phyloP scores from a whole-genome alignment of 2,797 vertebrate species.

The Schizopygopsis pylzovi region DNA sequence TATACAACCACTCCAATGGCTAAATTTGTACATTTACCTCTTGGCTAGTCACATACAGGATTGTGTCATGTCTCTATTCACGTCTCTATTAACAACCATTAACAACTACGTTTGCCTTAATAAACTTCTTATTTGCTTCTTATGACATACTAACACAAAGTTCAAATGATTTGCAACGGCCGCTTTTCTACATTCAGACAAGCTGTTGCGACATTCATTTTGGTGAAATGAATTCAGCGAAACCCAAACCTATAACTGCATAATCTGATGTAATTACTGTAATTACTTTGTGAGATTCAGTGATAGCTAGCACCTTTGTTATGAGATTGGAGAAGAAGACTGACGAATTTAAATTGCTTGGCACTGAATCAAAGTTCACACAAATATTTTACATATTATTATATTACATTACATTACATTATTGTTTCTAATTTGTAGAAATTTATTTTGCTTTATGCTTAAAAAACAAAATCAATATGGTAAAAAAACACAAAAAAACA shows the following conservation, averaged over 20 bases:
- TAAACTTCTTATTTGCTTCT: not conserved
- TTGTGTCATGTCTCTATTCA: not conserved
- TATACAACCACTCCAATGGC: slow-evolving; percentile 39
- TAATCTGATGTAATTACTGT: slow-evolving; percentile 61
- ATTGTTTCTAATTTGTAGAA: too few species aligned
- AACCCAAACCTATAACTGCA: slow-evolving; percentile 51
- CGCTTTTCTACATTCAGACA: not conserved
- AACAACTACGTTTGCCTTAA: not conserved
- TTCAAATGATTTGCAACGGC: not conserved
- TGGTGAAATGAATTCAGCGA: slow-evolving; percentile 50
- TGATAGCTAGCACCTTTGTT: slow-evolving; percentile 29
- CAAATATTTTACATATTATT: not conserved
- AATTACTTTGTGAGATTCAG: slow-evolving; percentile 41
- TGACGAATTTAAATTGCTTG: slow-evolving; percentile 6
- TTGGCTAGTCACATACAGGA: not conserved
- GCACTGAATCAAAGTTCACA: slow-evolving; percentile 6
- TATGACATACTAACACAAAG: not conserved
- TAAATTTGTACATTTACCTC: slow-evolving; percentile 49
- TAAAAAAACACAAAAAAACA: too few species aligned
- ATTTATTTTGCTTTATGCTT: too few species aligned
- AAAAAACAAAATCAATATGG: too few species aligned
- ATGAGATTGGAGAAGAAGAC: slow-evolving; percentile 32
- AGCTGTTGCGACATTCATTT: not conserved
- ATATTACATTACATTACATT: too few species aligned
- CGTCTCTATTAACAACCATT: not conserved